A percentile compares a stretch with the other conserved stretches of the same genome.
Conservation (phyloP, 2,888 invertebrate genomes). For the Unio pictorum region DNA sequence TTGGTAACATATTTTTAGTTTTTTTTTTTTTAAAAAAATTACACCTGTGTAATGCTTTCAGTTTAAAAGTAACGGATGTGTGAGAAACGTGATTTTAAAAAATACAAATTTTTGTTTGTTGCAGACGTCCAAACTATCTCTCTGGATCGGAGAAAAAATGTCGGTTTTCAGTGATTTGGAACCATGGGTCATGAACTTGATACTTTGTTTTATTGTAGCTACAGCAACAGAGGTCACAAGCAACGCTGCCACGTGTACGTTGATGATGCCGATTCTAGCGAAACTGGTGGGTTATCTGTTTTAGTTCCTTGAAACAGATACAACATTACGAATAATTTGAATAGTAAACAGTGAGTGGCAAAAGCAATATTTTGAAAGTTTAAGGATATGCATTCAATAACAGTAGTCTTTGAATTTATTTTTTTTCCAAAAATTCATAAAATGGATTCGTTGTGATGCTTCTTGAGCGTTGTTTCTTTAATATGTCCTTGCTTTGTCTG, state of each 20-base stretch:
- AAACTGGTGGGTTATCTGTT: constrained; percentile 51
- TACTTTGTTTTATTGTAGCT: constrained; percentile 59
- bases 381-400: too few relatives aligned
- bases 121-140: constrained; percentile 63
- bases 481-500: too few relatives aligned
- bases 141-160: constrained; percentile 58
- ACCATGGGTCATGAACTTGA: constrained; percentile 57
- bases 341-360: background rate
- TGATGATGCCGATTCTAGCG: constrained; percentile 67
- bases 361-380: background rate
- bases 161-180: constrained; percentile 49
- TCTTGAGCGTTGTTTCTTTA: too few relatives aligned
- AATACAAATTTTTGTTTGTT: constrained; percentile 19
- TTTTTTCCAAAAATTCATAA: too few relatives aligned
- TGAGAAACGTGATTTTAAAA: too few relatives aligned
- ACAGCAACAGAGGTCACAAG: constrained; percentile 66
- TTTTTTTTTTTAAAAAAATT: too few relatives aligned
- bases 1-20: too few relatives aligned
- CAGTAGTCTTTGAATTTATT: too few relatives aligned
- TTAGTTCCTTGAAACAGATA: background rate
- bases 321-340: background rate
- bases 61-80: too few relatives aligned
- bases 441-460: too few relatives aligned
- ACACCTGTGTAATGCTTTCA: too few relatives aligned
- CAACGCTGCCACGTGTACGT: constrained; percentile 67